These are phyloP conservation scores for Plagiodera versicolora DNA, from an alignment of 2,888 invertebrate genomes.

Conservation along the genomic window DNA sequence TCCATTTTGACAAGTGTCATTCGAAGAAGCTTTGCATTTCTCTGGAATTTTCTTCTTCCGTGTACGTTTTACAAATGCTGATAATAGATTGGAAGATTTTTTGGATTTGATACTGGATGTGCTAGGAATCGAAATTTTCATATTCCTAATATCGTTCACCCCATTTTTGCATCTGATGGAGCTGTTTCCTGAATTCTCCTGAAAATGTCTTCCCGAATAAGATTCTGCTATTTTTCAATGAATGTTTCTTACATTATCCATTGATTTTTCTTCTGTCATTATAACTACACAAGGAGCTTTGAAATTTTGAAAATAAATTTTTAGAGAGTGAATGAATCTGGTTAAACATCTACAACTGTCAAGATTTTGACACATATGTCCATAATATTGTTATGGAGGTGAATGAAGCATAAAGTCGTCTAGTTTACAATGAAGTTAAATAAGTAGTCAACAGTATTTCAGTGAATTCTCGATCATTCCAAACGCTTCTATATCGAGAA, in stretches of 20 bases:
- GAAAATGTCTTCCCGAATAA: neutral
- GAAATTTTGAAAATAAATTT: too few relatives aligned
- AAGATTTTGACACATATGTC: conserved; percentile 3
- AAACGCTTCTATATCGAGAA: too few relatives aligned
- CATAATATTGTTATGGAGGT: too few relatives aligned
- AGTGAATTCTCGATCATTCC: too few relatives aligned
- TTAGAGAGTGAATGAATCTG: too few relatives aligned
- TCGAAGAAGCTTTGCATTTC: conserved; percentile 15
- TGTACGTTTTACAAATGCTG: conserved; percentile 30
- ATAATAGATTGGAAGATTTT: conserved; percentile 33
- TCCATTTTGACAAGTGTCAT: conserved; percentile 16
- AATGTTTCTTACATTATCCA: conserved; percentile 15
- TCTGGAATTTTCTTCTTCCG: conserved; percentile 22
- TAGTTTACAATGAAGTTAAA: too few relatives aligned
- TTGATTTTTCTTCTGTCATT: too few relatives aligned
- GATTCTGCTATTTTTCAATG: too few relatives aligned
- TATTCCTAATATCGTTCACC: neutral
- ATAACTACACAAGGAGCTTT: too few relatives aligned
- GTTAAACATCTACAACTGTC: too few relatives aligned
- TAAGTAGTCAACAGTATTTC: too few relatives aligned
- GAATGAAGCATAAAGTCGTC: too few relatives aligned
- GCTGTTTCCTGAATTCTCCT: neutral
- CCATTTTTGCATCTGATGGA: neutral
- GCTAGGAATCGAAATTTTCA: neutral
- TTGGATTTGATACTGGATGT: conserved; percentile 29